phyloP scores from a whole-genome alignment of 2,797 vertebrate species.

The Enteromius argenteus region DNA sequence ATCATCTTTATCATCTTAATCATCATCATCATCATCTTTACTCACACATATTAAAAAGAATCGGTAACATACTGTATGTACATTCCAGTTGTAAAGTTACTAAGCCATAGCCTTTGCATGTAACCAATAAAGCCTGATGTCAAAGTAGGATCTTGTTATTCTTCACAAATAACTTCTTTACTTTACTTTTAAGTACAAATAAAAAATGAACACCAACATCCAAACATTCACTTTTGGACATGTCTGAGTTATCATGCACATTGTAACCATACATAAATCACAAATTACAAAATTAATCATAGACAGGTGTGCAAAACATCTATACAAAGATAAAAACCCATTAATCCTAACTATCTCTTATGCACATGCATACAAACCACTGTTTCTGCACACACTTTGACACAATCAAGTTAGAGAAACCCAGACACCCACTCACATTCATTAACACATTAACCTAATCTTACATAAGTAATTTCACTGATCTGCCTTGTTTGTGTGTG shows the following conservation, averaged over 20 bases:
- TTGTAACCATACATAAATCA: not conserved
- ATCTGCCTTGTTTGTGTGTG: constrained; percentile 20
- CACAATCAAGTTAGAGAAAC: constrained; percentile 49
- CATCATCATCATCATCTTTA: constrained; percentile 40
- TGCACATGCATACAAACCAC: constrained; percentile 20
- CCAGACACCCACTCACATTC: constrained; percentile 42
- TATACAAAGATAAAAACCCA: constrained; percentile 71
- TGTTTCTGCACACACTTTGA: constrained; percentile 33
- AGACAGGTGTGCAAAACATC: constrained; percentile 5
- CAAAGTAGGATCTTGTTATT: not conserved
- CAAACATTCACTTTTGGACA: not conserved
- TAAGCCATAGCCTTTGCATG: not conserved
- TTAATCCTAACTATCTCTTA: constrained; percentile 59
- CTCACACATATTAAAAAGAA: constrained; percentile 4
- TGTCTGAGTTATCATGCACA: not conserved
- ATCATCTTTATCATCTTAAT: constrained; percentile 45
- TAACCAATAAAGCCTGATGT: not conserved
- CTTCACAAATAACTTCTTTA: not conserved
- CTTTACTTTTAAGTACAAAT: not conserved
- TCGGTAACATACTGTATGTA: not conserved
- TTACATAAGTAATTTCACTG: constrained; percentile 30
- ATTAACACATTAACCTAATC: constrained; percentile 69
- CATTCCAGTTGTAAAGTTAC: not conserved
- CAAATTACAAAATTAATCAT: not conserved
- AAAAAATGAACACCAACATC: not conserved